These are phyloP conservation scores for Cactoblastis cactorum DNA, from an alignment of 2,888 invertebrate species.

Conservation along the genomic window DNA sequence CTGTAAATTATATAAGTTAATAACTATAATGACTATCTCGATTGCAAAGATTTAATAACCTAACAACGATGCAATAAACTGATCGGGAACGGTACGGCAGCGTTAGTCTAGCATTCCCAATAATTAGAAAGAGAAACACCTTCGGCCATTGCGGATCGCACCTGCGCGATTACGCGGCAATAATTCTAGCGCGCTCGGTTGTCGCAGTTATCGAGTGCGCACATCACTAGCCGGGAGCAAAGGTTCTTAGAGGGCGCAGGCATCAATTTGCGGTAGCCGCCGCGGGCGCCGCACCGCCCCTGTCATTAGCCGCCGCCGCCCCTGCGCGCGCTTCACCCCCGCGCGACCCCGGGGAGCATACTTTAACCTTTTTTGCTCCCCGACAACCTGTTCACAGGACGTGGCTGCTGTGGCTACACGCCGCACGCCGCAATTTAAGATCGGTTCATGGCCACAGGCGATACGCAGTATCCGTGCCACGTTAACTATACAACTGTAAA, in stretches of 20 bases:
- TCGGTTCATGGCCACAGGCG: conserved; percentile 75
- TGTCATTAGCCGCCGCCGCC: conserved; percentile 65
- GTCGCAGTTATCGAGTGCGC: conserved; percentile 64
- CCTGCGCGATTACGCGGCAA: conserved; percentile 37
- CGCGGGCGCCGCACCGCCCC: conserved; percentile 77
- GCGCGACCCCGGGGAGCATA: conserved; percentile 54
- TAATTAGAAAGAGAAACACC: conserved; percentile 12
- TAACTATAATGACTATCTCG: conserved; percentile 6
- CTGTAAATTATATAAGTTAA: conserved; percentile 7
- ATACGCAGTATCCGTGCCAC: conserved; percentile 64
- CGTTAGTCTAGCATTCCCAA: conserved; percentile 9
- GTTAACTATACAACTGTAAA: conserved; percentile 36
- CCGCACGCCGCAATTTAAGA: conserved; percentile 67
- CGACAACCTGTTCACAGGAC: conserved; percentile 70
- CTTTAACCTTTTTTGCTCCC: conserved; percentile 78
- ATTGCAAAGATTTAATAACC: conserved; percentile 1
- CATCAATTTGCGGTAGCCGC: conserved; percentile 78
- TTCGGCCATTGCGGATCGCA: conserved; percentile 16
- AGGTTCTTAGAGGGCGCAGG: conserved; percentile 73
- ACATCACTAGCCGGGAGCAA: conserved; percentile 77
- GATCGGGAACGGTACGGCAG: conserved; percentile 1
- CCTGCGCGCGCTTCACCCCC: conserved; percentile 24
- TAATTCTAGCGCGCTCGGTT: conserved; percentile 45
- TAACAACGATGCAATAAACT: conserved; percentile 8
- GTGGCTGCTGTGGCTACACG: conserved; percentile 66